Base-by-base conservation (phyloP, 1,140 invertebrate genomes). In the Apocrypta bakeri region DNA sequence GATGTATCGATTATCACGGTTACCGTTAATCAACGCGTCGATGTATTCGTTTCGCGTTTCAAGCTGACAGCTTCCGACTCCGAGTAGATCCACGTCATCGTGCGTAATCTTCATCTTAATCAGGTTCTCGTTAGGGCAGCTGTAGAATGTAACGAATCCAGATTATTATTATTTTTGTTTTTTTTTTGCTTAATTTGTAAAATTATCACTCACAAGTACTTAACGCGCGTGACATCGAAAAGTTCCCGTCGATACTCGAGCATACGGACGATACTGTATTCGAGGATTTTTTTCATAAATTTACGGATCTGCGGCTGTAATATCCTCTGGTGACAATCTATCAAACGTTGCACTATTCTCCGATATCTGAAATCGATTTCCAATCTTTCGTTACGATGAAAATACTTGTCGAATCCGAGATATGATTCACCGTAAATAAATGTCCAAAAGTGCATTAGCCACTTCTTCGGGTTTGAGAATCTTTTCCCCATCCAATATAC, bases 291-390 rank as follows among this genome's bases (percentile, higher is more conserved):
- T 76, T 93, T 91, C 1, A 95, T 88, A 0, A 95, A 86, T 6
- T 92, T 79, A 71, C 95, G 88, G 85, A 95, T 95, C 87, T 95
- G 95, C 11, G 93, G 93, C 77, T 95, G 94, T 27, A 94, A 90
- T 29, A 94, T 93, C 85, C 94, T 93, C 86, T 95, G 93, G 87
- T 94, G 94, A 79, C 94, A 95, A 4, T 82, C 74, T 14, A 87
- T 87, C 7, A 90, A 91, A 87, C 85, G 86, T 71, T 85, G 85
- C 0, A 90, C 87, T 11, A 91, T 66, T 72, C 87, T 86, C 7
- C 88, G 83, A 78, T 92, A 92, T 37, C 90, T 92, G 48, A 12
- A 66, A 66, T 66, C 27, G 48, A 56, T 56, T 48, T 42, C 21
- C 21, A 48, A 48, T 48, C 21, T 48, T 17, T 48, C 42, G 14